phyloP scores from a whole-genome alignment of 1,140 invertebrate species.

The Mercenaria mercenaria region DNA sequence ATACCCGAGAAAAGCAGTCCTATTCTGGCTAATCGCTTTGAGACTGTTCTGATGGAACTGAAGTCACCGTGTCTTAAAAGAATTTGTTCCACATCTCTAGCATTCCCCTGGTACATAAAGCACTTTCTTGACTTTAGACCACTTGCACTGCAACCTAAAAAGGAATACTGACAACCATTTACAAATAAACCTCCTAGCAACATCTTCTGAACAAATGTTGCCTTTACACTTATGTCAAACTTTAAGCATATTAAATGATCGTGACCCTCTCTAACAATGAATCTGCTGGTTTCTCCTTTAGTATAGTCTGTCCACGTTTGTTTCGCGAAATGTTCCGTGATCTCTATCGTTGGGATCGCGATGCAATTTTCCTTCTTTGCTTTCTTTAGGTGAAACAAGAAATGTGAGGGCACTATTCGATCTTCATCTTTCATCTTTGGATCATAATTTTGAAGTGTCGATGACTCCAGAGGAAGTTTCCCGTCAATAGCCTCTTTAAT shows the following conservation, averaged over 20 bases:
- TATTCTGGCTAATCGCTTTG: conserved; percentile 60
- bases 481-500: conserved; percentile 3
- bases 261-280: conserved; percentile 34
- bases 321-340: conserved; percentile 21
- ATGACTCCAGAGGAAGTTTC: conserved; percentile 6
- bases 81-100: conserved; percentile 13
- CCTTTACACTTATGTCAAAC: conserved; percentile 52
- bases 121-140: conserved; percentile 63
- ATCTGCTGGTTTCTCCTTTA: conserved; percentile 46
- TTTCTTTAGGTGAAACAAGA: conserved; percentile 10
- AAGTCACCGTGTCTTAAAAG: conserved; percentile 46
- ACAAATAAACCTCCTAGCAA: conserved; percentile 39
- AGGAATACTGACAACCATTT: conserved; percentile 46
- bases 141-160: conserved; percentile 54
- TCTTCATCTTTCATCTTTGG: not conserved
- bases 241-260: conserved; percentile 40
- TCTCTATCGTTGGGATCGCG: conserved; percentile 46
- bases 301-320: conserved; percentile 37
- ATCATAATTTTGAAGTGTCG: not conserved
- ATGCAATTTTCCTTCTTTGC: conserved; percentile 9
- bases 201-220: conserved; percentile 41
- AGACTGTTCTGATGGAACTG: conserved; percentile 49
- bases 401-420: not conserved
- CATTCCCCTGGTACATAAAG: conserved; percentile 54
- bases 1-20: conserved; percentile 56